Evolutionary conservation across 2,797 vertebrate species (phyloP).

Genomic region (Eulemur coronatus): DNA sequence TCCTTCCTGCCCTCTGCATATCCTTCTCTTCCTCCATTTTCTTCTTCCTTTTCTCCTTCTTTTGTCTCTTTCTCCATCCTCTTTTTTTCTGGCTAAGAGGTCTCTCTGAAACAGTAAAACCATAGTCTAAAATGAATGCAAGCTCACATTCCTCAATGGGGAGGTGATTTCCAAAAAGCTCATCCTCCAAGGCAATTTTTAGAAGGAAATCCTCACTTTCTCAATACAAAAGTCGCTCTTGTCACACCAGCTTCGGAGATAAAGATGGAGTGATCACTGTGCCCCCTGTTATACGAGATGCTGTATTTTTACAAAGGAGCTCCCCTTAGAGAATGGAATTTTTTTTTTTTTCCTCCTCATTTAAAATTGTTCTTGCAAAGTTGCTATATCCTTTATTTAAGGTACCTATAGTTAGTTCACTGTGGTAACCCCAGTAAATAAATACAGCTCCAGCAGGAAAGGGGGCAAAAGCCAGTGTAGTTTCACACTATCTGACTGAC

Average conservation of each 20-base stretch:
- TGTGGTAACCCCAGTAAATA: slow-evolving; percentile 27
- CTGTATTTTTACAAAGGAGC: slow-evolving; percentile 12
- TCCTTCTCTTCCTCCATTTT: background rate
- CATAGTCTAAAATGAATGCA: background rate
- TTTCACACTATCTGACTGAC: background rate
- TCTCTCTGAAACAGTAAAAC: background rate
- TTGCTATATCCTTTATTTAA: slow-evolving; percentile 8
- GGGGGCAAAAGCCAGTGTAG: background rate
- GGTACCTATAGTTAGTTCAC: background rate
- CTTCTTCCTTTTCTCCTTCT: background rate
- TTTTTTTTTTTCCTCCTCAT: background rate
- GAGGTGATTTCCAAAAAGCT: slow-evolving; percentile 28
- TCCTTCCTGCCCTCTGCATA: background rate
- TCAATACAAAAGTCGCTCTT: background rate
- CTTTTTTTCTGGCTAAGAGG: background rate
- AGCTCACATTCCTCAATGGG: background rate
- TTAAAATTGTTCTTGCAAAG: slow-evolving; percentile 32
- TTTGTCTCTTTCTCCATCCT: background rate
- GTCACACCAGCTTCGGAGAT: background rate
- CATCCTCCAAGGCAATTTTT: background rate
- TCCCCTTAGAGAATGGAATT: slow-evolving; percentile 15
- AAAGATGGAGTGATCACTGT: background rate
- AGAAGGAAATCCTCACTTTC: slow-evolving; percentile 42
- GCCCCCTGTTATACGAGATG: background rate
- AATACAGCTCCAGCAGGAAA: background rate